Conservation (phyloP, 2,888 invertebrate genomes). For the Athrips mouffetella region DNA sequence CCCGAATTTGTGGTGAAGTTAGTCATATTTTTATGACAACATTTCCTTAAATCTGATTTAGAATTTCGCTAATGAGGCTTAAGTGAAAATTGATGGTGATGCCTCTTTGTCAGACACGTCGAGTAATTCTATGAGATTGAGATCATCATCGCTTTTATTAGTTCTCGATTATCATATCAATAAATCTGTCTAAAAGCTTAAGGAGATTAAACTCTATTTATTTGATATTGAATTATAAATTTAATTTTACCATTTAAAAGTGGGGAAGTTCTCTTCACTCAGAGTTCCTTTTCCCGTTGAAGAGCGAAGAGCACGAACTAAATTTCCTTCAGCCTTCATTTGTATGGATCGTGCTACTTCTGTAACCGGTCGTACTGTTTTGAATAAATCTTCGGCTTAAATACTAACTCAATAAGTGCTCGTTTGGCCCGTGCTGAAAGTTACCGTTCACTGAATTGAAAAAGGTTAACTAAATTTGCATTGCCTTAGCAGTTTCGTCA, state of each 20-base stretch:
- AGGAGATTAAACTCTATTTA: no score
- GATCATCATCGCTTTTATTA: background rate
- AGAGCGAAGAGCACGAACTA: background rate
- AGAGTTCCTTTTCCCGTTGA: background rate
- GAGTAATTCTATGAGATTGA: background rate
- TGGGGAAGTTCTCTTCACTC: background rate
- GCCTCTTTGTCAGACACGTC: background rate
- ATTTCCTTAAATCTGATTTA: constrained; percentile 31
- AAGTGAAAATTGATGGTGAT: constrained; percentile 21
- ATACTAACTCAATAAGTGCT: constrained; percentile 65
- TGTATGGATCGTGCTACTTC: constrained; percentile 44
- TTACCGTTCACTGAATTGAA: constrained; percentile 60
- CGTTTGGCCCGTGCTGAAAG: constrained; percentile 50
- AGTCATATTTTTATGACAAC: constrained; percentile 26
- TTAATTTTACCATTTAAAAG: background rate
- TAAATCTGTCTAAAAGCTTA: no score
- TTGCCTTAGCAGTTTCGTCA: constrained; percentile 38
- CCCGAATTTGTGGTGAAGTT: constrained; percentile 18
- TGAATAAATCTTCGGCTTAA: constrained; percentile 65
- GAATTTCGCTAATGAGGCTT: constrained; percentile 18
- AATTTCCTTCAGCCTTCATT: constrained; percentile 37
- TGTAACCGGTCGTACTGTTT: constrained; percentile 58
- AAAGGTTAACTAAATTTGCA: constrained; percentile 64
- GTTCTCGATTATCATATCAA: no score
- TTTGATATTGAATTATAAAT: no score